These are phyloP conservation scores for Echinometra lucunter DNA, from an alignment of 53 echinoderm and acorn worm genomes.

Conservation along the genomic window DNA sequence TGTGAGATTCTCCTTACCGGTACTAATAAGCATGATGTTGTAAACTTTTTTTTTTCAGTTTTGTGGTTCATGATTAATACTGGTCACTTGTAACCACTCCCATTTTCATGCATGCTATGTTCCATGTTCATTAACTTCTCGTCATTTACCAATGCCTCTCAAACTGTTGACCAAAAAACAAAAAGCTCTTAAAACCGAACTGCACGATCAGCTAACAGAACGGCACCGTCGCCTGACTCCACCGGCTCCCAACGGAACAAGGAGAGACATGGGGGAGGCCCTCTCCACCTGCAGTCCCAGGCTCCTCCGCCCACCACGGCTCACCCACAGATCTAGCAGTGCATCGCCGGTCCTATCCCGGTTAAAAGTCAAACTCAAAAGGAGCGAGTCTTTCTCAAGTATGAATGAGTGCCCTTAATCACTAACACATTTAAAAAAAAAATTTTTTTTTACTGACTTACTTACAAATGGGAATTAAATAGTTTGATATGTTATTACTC, in stretches of 20 bases:
- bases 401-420: slow-evolving; percentile 49
- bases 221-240: slow-evolving; percentile 32
- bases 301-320: neutral
- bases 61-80: neutral
- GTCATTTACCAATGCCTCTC: slow-evolving; percentile 50
- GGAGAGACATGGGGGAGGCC: neutral
- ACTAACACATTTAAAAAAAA: too few relatives aligned
- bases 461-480: neutral
- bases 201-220: slow-evolving; percentile 35
- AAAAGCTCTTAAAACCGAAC: slow-evolving; percentile 59
- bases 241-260: neutral
- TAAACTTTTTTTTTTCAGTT: neutral
- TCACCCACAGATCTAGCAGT: slow-evolving; percentile 21
- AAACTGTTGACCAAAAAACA: slow-evolving; percentile 53
- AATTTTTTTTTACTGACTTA: neutral
- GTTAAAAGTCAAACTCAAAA: slow-evolving; percentile 59
- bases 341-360: slow-evolving; percentile 60
- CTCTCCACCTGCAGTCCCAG: slow-evolving; percentile 18
- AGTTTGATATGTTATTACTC: neutral
- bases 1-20: neutral
- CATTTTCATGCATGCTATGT: slow-evolving; percentile 36
- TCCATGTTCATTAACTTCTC: slow-evolving; percentile 32
- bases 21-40: neutral
- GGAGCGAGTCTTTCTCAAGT: slow-evolving; percentile 66
- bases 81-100: neutral